Percentiles rank a stretch among this genome's conserved stretches.
Conservation (phyloP, 2,888 invertebrate genomes). For the Didymodactylos carnosus region DNA sequence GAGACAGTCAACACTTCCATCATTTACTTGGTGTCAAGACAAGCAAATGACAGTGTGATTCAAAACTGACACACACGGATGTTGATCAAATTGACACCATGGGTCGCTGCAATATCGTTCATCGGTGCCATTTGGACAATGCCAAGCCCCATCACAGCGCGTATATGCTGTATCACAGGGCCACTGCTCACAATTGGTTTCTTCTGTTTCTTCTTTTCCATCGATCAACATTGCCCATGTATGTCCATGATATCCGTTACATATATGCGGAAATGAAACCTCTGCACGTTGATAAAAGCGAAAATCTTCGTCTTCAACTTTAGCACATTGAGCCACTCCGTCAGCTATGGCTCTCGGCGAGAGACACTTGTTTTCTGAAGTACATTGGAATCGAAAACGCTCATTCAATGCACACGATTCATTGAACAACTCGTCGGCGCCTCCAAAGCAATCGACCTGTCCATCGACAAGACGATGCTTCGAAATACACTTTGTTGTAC, state of each 20-base stretch:
- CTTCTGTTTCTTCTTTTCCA: neutral
- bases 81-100: neutral
- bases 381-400: neutral
- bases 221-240: neutral
- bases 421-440: neutral
- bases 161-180: neutral
- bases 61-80: neutral
- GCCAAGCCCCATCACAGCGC: neutral
- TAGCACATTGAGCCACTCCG: neutral
- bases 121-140: neutral
- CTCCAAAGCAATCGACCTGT: neutral
- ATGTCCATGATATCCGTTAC: neutral
- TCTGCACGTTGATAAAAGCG: neutral
- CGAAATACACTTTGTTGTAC: neutral
- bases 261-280: neutral
- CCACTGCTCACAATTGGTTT: neutral
- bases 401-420: neutral
- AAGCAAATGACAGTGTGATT: neutral
- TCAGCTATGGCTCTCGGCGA: neutral
- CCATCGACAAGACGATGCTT: neutral
- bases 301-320: neutral
- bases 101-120: neutral
- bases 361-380: neutral
- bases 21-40: neutral
- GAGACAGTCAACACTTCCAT: neutral